Conservation (phyloP, 2,797 vertebrate genomes). For the Dicrostonyx torquatus region DNA sequence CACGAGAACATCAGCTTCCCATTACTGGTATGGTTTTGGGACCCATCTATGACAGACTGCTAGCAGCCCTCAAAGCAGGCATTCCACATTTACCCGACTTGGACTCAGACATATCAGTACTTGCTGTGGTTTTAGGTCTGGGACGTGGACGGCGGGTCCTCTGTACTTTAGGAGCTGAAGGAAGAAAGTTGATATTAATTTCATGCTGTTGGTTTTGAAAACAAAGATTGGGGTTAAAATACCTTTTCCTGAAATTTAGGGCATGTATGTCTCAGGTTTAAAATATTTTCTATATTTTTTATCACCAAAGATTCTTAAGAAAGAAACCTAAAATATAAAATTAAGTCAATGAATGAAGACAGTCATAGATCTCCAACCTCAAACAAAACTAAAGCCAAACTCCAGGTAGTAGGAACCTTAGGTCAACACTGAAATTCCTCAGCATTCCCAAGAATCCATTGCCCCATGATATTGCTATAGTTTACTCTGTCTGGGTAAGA, state of each 20-base stretch:
- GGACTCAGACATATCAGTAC: slow-evolving; percentile 77
- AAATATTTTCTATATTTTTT: slow-evolving; percentile 4
- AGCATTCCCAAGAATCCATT: not conserved
- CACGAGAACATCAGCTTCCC: not conserved
- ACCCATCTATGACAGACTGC: too few relatives aligned
- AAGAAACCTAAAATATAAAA: slow-evolving; percentile 21
- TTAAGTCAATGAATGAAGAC: slow-evolving; percentile 39
- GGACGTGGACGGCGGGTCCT: slow-evolving; percentile 45
- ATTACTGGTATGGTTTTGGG: not conserved
- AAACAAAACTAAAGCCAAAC: not conserved
- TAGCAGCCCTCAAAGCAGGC: not conserved
- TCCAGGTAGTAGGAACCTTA: not conserved
- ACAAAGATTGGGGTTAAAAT: slow-evolving; percentile 35
- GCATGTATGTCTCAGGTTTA: not conserved
- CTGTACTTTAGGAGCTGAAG: slow-evolving; percentile 68
- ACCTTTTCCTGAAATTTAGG: slow-evolving; percentile 9
- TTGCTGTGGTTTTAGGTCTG: slow-evolving; percentile 75
- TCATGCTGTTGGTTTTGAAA: slow-evolving; percentile 30
- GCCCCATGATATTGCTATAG: not conserved
- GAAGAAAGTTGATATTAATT: slow-evolving; percentile 68
- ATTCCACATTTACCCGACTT: slow-evolving; percentile 79
- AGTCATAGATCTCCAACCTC: not conserved
- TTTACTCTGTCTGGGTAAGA: slow-evolving; percentile 13
- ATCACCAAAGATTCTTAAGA: slow-evolving; percentile 18
- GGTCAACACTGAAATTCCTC: slow-evolving; percentile 10